Evolutionary conservation across 2,888 invertebrate genomes (phyloP), one percentile per base, ranked within the genome.

Genomic region (Eucriotettix oculatus): DNA sequence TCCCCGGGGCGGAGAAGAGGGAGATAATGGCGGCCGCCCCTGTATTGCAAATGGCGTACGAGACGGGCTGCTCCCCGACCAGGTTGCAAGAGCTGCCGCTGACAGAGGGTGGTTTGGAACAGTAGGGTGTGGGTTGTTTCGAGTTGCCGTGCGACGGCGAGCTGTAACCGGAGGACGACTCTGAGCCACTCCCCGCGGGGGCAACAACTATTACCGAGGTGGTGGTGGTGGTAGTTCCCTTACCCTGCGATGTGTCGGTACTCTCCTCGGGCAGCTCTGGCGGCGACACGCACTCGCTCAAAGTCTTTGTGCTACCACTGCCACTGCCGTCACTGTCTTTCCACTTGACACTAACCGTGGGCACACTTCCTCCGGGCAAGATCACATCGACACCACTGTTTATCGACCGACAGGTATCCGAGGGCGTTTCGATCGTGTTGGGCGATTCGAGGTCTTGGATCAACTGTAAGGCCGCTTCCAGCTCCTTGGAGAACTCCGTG

Each of bases 391-490:
- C 68, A 17, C 65, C 68, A 17, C 65, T 67, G 52, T 65, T 67
- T n/a, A 65, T 61, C 17, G 66, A 66, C 44, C 68, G 66, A 62
- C 71, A 71, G 12, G 70, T 65, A 61, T 75, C 75, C 9, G 75
- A 74, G 0, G 75, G 75, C 16, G 75, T 75, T 62, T 75, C 76
- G 54, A 72, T 71, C 29, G 76, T 75, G 64, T 75, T 76, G 3
- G 77, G 77, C 66, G 75, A 76, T 66, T 76, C 77, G 62, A 77
- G 66, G 65, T 77, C 76, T 66, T 76, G 77, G 58, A 77, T 76
- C 52, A 76, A 66, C 65, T 77, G 75, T 42, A 76, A 67, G 9
- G 76, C 77, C 5, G 76, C 77, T 65, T 76, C 76, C 58, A 76
- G 67, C 66, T 77, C 76, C 65, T 75, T 75, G 43, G 74, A 75